phyloP scores from a whole-genome alignment of 2,797 vertebrate species.

The Leontocebus nigricollis region DNA sequence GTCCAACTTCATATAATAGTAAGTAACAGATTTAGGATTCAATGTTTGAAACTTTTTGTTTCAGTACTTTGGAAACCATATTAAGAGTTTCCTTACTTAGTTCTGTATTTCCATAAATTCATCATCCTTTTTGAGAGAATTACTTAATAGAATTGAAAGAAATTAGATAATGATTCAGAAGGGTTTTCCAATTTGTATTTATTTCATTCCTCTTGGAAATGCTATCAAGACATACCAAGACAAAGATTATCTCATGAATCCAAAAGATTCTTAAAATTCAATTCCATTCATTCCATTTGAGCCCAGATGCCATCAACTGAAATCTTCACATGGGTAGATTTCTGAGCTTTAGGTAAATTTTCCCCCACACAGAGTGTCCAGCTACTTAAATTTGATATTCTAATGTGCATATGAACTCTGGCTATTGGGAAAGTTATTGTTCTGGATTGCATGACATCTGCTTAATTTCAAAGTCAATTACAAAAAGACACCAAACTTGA shows the following conservation, averaged over 20 bases:
- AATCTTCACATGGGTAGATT: background rate
- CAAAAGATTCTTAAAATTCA: background rate
- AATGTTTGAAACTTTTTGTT: background rate
- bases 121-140: background rate
- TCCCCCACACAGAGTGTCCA: background rate
- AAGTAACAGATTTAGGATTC: background rate
- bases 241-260: background rate
- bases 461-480: background rate
- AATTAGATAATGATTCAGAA: background rate
- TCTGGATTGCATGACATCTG: background rate
- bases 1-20: background rate
- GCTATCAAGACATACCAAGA: background rate
- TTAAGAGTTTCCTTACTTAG: background rate
- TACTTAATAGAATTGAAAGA: background rate
- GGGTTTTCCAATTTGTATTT: background rate
- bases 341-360: background rate
- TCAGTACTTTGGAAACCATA: background rate
- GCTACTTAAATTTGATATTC: background rate
- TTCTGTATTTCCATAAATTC: background rate
- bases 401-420: background rate
- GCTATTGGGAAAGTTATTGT: background rate
- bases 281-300: background rate
- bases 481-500: background rate
- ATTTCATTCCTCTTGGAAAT: background rate
- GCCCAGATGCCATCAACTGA: background rate